Evolutionary conservation across 1,140 invertebrate species (phyloP).

Genomic region (Tigriopus japonicus): DNA sequence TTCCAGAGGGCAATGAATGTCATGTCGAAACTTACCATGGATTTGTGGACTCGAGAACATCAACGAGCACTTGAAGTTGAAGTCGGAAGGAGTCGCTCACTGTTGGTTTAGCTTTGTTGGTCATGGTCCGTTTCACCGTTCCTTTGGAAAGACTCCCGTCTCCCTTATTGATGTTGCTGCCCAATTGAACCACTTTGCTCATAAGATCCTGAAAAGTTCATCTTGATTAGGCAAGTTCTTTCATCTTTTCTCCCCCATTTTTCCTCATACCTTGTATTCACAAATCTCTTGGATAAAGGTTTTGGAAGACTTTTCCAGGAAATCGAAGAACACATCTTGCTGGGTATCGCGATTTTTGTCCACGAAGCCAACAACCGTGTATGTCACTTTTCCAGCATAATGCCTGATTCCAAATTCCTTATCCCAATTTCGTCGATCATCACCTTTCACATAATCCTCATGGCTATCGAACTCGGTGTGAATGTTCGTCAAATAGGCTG

Average conservation of each 20-base stretch:
- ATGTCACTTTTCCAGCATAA: constrained; percentile 85
- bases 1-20: no score
- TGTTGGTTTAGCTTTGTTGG: constrained; percentile 74
- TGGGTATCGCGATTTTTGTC: constrained; percentile 92
- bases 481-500: constrained; percentile 70
- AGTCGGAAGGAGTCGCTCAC: constrained; percentile 80
- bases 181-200: constrained; percentile 12
- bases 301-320: constrained; percentile 65
- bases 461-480: constrained; percentile 73
- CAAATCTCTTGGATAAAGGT: constrained; percentile 73
- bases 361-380: constrained; percentile 78
- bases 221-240: not conserved
- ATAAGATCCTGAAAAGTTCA: constrained; percentile 2
- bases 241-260: not conserved
- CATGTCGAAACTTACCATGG: constrained; percentile 44
- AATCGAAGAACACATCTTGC: constrained; percentile 84
- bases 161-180: not conserved
- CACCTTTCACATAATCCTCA: constrained; percentile 65
- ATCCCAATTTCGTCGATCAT: constrained; percentile 70
- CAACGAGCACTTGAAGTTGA: constrained; percentile 73
- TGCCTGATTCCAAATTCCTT: constrained; percentile 76
- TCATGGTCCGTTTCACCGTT: constrained; percentile 23
- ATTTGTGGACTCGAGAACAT: constrained; percentile 64
- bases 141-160: constrained; percentile 6
- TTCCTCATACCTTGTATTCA: constrained; percentile 1